Evolutionary conservation across 2,888 invertebrate species (phyloP).

Genomic region (Brachylomia viminalis): DNA sequence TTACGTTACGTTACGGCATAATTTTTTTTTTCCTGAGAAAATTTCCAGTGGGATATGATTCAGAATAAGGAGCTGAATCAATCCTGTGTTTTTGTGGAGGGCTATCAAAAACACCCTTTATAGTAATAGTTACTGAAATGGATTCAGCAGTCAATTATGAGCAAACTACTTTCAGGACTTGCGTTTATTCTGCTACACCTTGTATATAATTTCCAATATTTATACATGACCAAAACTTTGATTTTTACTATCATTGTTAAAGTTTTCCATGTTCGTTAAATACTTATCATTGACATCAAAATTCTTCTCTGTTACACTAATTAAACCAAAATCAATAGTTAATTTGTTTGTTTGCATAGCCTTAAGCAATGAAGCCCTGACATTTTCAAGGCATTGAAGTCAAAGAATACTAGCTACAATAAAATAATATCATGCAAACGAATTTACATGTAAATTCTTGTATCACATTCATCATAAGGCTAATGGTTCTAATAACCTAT

Average conservation of each 20-base stretch:
- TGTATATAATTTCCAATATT: too few species aligned
- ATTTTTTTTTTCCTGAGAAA: too few species aligned
- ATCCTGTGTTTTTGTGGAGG: too few species aligned
- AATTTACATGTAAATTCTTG: not conserved
- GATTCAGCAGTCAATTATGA: too few species aligned
- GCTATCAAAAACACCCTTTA: too few species aligned
- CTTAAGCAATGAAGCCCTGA: not conserved
- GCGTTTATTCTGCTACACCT: too few species aligned
- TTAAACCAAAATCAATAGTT: not conserved
- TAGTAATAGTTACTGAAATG: too few species aligned
- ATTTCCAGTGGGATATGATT: too few species aligned
- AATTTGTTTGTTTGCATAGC: not conserved
- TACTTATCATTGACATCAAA: not conserved
- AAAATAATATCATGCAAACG: not conserved
- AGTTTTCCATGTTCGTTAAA: not conserved
- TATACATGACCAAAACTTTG: not conserved
- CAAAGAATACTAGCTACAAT: not conserved
- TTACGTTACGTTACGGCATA: too few species aligned
- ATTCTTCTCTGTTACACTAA: not conserved
- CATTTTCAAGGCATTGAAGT: not conserved
- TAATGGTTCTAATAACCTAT: not conserved
- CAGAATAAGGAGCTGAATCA: too few species aligned
- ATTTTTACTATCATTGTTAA: not conserved
- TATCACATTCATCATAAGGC: not conserved
- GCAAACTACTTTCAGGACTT: too few species aligned